phyloP scores from a whole-genome alignment of 2,797 vertebrate species.

The Gadopsis bispinosus region DNA sequence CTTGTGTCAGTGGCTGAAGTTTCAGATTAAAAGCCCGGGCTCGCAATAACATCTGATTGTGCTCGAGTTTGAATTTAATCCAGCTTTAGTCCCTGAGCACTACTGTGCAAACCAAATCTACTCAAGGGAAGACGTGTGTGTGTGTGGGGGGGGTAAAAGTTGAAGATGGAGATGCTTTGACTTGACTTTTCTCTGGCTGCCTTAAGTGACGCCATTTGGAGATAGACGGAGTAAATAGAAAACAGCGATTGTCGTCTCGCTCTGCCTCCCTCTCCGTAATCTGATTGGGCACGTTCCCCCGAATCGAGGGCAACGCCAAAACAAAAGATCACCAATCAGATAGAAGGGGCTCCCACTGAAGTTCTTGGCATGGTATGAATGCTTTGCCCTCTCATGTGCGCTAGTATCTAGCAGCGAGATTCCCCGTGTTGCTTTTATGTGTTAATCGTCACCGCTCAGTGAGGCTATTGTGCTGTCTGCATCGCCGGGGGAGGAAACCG shows the following conservation, averaged over 20 bases:
- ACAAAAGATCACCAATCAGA: slow-evolving; percentile 84
- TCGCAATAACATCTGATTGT: slow-evolving; percentile 52
- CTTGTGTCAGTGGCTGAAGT: slow-evolving; percentile 19
- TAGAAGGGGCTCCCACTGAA: slow-evolving; percentile 78
- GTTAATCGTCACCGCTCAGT: slow-evolving; percentile 83
- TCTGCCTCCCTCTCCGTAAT: slow-evolving; percentile 74
- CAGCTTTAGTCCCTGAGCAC: slow-evolving; percentile 49
- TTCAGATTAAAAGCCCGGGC: slow-evolving; percentile 38
- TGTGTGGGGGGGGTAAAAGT: slow-evolving; percentile 31
- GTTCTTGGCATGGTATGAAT: slow-evolving; percentile 80
- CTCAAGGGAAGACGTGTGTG: not conserved
- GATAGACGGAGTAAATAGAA: slow-evolving; percentile 71
- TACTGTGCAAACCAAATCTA: slow-evolving; percentile 27
- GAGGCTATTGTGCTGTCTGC: slow-evolving; percentile 81
- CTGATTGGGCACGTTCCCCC: slow-evolving; percentile 79
- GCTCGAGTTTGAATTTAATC: slow-evolving; percentile 58
- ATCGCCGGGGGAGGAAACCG: slow-evolving; percentile 73
- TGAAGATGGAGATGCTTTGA: slow-evolving; percentile 67
- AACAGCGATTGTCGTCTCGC: slow-evolving; percentile 69
- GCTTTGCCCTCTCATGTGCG: slow-evolving; percentile 79
- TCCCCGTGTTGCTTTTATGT: slow-evolving; percentile 84
- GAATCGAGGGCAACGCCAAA: slow-evolving; percentile 78
- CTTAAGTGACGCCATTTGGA: slow-evolving; percentile 69
- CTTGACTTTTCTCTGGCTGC: slow-evolving; percentile 65
- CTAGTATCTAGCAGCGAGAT: slow-evolving; percentile 81